These are phyloP conservation scores for Apostichopus leukothele DNA, from an alignment of 53 echinoderm and acorn worm genomes.

Conservation along the genomic window DNA sequence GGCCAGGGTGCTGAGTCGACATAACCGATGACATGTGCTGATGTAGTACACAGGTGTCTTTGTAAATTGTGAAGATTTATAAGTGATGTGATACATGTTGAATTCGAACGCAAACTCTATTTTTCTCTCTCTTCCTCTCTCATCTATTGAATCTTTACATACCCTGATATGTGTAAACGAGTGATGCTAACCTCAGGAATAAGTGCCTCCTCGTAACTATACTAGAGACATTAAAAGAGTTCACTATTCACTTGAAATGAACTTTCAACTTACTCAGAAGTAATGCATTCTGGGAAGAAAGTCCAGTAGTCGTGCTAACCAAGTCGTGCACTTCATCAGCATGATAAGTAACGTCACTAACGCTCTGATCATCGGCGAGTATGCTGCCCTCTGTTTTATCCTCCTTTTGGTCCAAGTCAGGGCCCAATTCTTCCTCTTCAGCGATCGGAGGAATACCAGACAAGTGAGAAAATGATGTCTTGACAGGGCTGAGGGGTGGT, in stretches of 20 bases:
- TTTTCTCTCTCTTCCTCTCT: too few species aligned
- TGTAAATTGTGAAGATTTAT: too few species aligned
- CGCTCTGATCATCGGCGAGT: conserved; percentile 43
- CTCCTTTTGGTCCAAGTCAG: conserved; percentile 42
- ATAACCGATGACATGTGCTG: too few species aligned
- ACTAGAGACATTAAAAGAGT: too few species aligned
- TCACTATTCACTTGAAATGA: neutral
- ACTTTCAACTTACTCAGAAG: conserved; percentile 74
- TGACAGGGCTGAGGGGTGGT: conserved; percentile 73
- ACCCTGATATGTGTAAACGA: too few species aligned
- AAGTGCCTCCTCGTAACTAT: too few species aligned
- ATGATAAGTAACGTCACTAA: conserved; percentile 75
- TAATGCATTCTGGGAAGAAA: conserved; percentile 78
- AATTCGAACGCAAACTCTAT: too few species aligned
- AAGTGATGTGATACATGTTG: too few species aligned
- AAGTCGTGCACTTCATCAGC: conserved; percentile 91
- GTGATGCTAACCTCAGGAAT: too few species aligned
- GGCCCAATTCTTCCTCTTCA: conserved; percentile 70
- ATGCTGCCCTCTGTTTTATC: conserved; percentile 17
- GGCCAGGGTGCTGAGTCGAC: too few species aligned
- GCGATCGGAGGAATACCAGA: conserved; percentile 74
- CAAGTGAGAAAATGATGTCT: conserved; percentile 70
- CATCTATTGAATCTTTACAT: too few species aligned
- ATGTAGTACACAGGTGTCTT: too few species aligned
- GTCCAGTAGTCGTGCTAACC: conserved; percentile 50